Percentiles rank a stretch among this genome's conserved stretches.
phyloP scores from a whole-genome alignment of 2,888 invertebrate genomes.

The Notodonta dromedarius region DNA sequence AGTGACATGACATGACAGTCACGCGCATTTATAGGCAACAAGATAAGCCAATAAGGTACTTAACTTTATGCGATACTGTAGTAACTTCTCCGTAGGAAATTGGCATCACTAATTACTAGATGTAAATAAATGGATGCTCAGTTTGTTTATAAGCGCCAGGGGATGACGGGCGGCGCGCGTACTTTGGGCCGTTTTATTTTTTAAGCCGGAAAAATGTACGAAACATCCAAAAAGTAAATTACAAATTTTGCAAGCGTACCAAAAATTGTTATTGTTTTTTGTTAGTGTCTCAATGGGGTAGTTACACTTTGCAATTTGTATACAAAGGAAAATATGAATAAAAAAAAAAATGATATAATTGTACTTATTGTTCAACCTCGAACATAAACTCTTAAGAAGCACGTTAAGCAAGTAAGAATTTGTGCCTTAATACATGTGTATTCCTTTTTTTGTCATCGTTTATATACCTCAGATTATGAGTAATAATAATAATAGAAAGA shows the following conservation, averaged over 20 bases:
- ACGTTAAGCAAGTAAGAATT: no score
- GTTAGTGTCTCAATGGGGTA: neutral
- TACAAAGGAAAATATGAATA: neutral
- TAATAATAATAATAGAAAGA: no score
- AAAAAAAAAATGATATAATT: no score
- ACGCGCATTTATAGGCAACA: neutral
- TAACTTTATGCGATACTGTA: neutral
- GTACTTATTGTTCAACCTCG: no score
- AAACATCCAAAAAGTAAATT: neutral
- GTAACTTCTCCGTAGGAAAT: neutral
- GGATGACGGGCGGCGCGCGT: neutral
- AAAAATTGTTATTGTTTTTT: neutral
- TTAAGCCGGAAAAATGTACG: neutral
- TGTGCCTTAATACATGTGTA: no score
- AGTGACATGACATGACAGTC: no score
- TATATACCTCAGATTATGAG: no score
- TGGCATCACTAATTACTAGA: constrained; percentile 5
- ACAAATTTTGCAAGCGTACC: neutral
- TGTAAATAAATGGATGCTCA: neutral
- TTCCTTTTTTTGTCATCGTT: no score
- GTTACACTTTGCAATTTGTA: neutral
- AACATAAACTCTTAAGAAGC: no score
- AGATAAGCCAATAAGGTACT: neutral
- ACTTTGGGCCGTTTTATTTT: constrained; percentile 2
- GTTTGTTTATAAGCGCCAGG: neutral